Evolutionary conservation across 2,797 vertebrate species (phyloP).

Genomic region (Pangasius krempfi): DNA sequence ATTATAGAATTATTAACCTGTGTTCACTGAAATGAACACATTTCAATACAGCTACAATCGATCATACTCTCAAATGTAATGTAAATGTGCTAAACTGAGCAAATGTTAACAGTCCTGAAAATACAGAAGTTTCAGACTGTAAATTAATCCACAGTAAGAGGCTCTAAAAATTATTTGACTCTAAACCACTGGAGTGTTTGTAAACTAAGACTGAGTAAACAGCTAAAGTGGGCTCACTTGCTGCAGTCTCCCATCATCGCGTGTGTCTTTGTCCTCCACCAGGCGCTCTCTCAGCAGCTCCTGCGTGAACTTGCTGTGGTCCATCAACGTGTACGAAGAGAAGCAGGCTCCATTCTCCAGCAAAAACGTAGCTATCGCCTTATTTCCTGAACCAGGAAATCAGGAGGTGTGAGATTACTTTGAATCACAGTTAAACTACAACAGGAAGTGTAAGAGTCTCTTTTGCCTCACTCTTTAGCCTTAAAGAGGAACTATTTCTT

Average conservation of each 20-base stretch:
- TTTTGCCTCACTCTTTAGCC: slow-evolving; percentile 19
- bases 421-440: background rate
- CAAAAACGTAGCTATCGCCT: slow-evolving; percentile 86
- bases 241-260: slow-evolving; percentile 25
- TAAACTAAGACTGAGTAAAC: no score
- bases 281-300: slow-evolving; percentile 83
- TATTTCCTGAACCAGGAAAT: slow-evolving; percentile 78
- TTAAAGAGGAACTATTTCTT: slow-evolving; percentile 58
- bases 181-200: background rate
- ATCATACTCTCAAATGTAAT: background rate
- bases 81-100: background rate
- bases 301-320: slow-evolving; percentile 85
- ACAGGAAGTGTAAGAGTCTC: slow-evolving; percentile 39
- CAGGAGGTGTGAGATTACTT: slow-evolving; percentile 18
- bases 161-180: background rate
- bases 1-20: background rate
- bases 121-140: background rate
- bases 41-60: background rate
- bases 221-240: slow-evolving; percentile 51
- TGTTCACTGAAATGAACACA: no score
- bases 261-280: slow-evolving; percentile 64
- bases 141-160: background rate
- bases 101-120: background rate
- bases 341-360: slow-evolving; percentile 89
- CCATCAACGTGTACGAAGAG: slow-evolving; percentile 92